A percentile compares a stretch with the other conserved stretches of the same genome.
phyloP scores from a whole-genome alignment of 2,113 vertebrate species.

The Odontophorus gujanensis region DNA sequence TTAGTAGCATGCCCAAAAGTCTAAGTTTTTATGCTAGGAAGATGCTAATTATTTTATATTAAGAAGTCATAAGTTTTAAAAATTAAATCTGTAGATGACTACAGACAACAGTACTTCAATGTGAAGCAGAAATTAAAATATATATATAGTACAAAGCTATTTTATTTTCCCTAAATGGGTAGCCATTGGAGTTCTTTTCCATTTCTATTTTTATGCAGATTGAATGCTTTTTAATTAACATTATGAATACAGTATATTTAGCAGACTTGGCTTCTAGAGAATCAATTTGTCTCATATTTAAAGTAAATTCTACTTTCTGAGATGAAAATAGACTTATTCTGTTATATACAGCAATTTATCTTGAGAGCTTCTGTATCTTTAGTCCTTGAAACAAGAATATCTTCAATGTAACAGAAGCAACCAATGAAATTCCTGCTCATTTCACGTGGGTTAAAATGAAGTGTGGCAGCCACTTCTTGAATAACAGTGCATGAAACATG shows the following conservation, averaged over 20 bases:
- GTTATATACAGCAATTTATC: background rate
- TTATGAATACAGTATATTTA: conserved; percentile 35
- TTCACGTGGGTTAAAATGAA: background rate
- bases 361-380: background rate
- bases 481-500: background rate
- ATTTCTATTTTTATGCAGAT: conserved; percentile 27
- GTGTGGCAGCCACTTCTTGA: background rate
- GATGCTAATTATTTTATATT: background rate
- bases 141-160: background rate
- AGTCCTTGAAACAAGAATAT: background rate
- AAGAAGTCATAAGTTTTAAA: background rate
- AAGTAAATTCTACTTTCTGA: conserved; percentile 25
- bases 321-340: background rate
- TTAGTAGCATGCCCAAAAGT: background rate
- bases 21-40: background rate
- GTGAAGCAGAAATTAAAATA: background rate
- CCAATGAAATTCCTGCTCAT: background rate
- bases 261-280: conserved; percentile 7
- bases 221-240: conserved; percentile 41
- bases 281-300: background rate
- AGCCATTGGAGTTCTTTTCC: background rate
- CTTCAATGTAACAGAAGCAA: background rate
- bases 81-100: background rate
- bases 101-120: background rate
- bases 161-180: conserved; percentile 33